phyloP scores from a whole-genome alignment of 1,140 invertebrate species.

The Listronotus oregonensis region DNA sequence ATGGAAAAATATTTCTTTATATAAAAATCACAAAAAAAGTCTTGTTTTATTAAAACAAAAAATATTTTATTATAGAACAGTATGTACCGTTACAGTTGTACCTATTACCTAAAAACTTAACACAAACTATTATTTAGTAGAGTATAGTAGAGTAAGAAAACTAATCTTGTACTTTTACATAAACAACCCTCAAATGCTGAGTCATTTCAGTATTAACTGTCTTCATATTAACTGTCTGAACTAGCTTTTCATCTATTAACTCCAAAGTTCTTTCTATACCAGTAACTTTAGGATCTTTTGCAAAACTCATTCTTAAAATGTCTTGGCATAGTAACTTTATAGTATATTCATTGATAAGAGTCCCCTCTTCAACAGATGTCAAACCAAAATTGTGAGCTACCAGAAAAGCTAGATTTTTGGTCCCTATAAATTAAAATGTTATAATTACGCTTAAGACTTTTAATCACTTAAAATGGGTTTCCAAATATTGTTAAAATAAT shows the following conservation, averaged over 20 bases:
- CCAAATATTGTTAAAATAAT: too few species aligned
- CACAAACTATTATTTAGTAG: too few species aligned
- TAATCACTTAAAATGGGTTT: too few species aligned
- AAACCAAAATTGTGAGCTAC: conserved; percentile 68
- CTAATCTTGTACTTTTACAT: conserved; percentile 27
- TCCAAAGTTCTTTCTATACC: conserved; percentile 5
- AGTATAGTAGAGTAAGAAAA: too few species aligned
- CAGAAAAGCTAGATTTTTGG: conserved; percentile 62
- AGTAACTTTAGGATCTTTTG: background rate
- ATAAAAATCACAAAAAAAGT: too few species aligned
- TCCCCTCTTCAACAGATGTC: conserved; percentile 63
- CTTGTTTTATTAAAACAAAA: too few species aligned
- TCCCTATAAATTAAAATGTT: conserved; percentile 56
- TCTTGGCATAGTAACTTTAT: background rate
- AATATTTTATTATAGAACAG: too few species aligned
- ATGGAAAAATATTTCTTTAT: too few species aligned
- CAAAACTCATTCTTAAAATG: conserved; percentile 7
- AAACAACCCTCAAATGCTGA: conserved; percentile 8
- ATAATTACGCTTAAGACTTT: too few species aligned
- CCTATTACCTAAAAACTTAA: too few species aligned
- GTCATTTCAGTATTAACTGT: conserved; percentile 17
- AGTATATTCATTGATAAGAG: conserved; percentile 17
- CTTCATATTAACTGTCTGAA: conserved; percentile 27
- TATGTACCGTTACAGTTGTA: too few species aligned
- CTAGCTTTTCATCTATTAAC: conserved; percentile 2